Base-by-base conservation (phyloP, 53 echinoderm and acorn worm species). In the Paracentrotus lividus region DNA sequence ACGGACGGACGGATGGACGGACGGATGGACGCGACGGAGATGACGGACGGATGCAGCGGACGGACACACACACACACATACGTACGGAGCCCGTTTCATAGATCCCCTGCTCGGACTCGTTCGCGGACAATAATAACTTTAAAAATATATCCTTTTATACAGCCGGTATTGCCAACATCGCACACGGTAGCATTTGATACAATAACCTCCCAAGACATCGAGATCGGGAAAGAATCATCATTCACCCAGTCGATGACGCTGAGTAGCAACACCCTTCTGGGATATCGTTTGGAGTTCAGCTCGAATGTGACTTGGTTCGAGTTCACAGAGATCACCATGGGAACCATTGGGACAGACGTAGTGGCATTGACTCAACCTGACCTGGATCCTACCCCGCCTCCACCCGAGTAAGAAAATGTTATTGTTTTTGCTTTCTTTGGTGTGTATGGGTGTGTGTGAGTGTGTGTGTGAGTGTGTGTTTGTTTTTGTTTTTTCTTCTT, bases 161-260 rank as follows among this genome's bases (percentile, higher is more conserved):
- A 89, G 89, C 27, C 89, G 20, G 89, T 42, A 9, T 23, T 64
- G 24, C 89, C 89, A 21, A 31, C 86, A 21, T 23, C 64, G 40
- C 59, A 64, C 84, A 60, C 91, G 72, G 42, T 94, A 6, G 21
- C 23, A 40, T 68, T 91, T 5, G 88, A 44, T 0, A 66, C 88
- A 13, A n/a, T 91, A 6, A 61, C 85, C 49, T 72, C 92, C 0
- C 72, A 95, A 16, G 85, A 92, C 29, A 91, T 96, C 45, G 88
- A 64, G 34, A 92, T 92, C 36, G 94, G 95, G 47, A 52, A 40
- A n/a, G 81, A 91, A 23, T 88, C 93, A 2, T 88, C 92, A 10
- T 21, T 95, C 67, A 81, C 81, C 2, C 96, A 96, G 57, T 84
- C 68, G 13, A 47, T 96, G 8, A 93, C 85, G n/a, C n/a, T 96